Evolutionary conservation across 2,797 vertebrate genomes (phyloP).

Genomic region (Semaprochilodus insignis): DNA sequence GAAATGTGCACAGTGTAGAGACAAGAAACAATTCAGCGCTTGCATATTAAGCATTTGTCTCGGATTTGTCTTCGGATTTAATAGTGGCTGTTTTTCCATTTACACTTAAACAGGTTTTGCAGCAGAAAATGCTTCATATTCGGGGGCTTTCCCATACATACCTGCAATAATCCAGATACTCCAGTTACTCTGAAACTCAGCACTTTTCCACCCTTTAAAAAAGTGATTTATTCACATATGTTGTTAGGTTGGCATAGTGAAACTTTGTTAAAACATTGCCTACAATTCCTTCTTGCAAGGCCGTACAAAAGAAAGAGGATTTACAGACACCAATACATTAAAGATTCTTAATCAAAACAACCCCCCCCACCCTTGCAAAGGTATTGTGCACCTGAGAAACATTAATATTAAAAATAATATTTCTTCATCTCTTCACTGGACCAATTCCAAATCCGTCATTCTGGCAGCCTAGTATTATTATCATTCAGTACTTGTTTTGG

Average conservation of each 20-base stretch:
- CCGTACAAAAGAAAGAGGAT: background rate
- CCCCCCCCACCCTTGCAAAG: no score
- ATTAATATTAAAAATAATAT: no score
- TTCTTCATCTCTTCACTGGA: no score
- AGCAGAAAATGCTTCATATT: background rate
- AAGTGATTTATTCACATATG: constrained; percentile 7
- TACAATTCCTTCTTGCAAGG: background rate
- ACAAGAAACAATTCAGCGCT: background rate
- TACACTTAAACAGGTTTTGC: background rate
- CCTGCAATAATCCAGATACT: background rate
- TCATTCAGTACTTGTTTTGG: no score
- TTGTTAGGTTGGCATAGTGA: background rate
- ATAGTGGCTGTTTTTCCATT: background rate
- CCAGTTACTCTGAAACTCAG: constrained; percentile 6
- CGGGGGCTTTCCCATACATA: background rate
- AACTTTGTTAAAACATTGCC: background rate
- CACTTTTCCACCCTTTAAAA: background rate
- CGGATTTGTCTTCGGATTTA: background rate
- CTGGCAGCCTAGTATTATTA: no score
- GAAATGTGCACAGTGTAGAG: background rate
- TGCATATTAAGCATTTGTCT: background rate
- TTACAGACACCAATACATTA: background rate
- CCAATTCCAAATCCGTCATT: no score
- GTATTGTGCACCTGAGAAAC: no score
- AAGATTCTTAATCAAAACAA: background rate